These are phyloP conservation scores for Chiloscyllium plagiosum DNA, from an alignment of 2,113 vertebrate genomes.

Conservation along the genomic window DNA sequence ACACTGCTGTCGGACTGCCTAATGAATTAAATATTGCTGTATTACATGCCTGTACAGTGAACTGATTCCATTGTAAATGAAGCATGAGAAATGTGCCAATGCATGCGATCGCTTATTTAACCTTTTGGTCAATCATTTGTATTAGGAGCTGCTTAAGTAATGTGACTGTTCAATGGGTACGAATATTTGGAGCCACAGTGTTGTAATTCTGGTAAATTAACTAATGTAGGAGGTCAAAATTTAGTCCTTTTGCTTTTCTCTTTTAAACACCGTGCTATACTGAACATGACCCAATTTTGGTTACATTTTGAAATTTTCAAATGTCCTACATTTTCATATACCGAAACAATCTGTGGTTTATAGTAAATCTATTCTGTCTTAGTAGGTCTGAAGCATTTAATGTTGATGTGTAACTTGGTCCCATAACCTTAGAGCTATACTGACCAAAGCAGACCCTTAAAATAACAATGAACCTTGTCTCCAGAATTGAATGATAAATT, in stretches of 20 bases:
- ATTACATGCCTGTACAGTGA: constrained; percentile 35
- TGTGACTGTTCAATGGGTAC: constrained; percentile 21
- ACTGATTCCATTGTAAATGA: constrained; percentile 11
- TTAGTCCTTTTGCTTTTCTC: neutral
- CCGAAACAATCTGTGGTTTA: constrained; percentile 34
- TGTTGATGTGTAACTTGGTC: constrained; percentile 28
- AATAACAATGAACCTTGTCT: neutral
- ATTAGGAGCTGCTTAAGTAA: constrained; percentile 32
- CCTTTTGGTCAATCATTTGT: constrained; percentile 25
- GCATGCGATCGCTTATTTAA: constrained; percentile 32
- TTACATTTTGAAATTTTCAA: constrained; percentile 24
- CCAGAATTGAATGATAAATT: neutral
- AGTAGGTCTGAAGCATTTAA: constrained; percentile 35
- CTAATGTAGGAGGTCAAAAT: constrained; percentile 28
- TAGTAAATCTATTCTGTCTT: constrained; percentile 20
- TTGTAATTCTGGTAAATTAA: constrained; percentile 35
- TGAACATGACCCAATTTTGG: neutral
- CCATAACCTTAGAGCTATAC: neutral
- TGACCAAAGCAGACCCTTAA: constrained; percentile 14
- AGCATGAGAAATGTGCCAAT: constrained; percentile 33
- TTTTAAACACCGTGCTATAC: neutral
- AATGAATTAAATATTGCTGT: constrained; percentile 21
- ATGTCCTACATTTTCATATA: constrained; percentile 31
- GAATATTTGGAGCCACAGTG: constrained; percentile 22
- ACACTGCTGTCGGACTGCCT: constrained; percentile 31